Evolutionary conservation across 2,888 invertebrate genomes (phyloP).

Genomic region (Mythimna pallens): DNA sequence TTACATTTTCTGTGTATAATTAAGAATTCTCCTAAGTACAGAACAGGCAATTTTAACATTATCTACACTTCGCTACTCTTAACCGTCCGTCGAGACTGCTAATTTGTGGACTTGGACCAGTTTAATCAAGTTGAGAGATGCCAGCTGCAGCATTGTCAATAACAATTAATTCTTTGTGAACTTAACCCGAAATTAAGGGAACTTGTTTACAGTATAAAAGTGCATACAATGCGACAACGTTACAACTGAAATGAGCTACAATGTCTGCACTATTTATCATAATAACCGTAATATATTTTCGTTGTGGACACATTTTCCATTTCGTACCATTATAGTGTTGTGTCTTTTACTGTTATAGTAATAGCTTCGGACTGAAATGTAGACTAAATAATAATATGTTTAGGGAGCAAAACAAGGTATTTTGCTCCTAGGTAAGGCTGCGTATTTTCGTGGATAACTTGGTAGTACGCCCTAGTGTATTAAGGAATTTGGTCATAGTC

Average conservation of each 20-base stretch:
- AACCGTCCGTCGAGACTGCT: constrained; percentile 33
- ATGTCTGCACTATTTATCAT: constrained; percentile 42
- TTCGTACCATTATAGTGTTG: constrained; percentile 43
- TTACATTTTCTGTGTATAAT: constrained; percentile 2
- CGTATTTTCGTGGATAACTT: constrained; percentile 34
- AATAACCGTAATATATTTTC: constrained; percentile 55
- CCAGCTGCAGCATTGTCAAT: constrained; percentile 50
- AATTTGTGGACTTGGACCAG: constrained; percentile 55
- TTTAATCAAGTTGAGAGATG: constrained; percentile 58
- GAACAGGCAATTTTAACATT: constrained; percentile 36
- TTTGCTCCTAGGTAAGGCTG: constrained; percentile 36
- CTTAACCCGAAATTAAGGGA: constrained; percentile 34
- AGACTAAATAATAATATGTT: constrained; percentile 48
- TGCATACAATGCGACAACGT: constrained; percentile 29
- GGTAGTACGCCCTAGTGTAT: constrained; percentile 27
- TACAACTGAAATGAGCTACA: constrained; percentile 31
- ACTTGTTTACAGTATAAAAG: constrained; percentile 27
- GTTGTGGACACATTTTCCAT: constrained; percentile 55
- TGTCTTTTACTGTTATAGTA: constrained; percentile 43
- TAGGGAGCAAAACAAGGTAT: constrained; percentile 35
- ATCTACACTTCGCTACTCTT: constrained; percentile 25
- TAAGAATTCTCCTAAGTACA: constrained; percentile 19
- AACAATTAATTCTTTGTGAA: constrained; percentile 56
- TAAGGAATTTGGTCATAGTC: constrained; percentile 38
- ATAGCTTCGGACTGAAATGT: constrained; percentile 44